Evolutionary conservation across 2,888 invertebrate genomes (phyloP), one percentile per base, ranked within the genome.

Genomic region (Celastrina argiolus): DNA sequence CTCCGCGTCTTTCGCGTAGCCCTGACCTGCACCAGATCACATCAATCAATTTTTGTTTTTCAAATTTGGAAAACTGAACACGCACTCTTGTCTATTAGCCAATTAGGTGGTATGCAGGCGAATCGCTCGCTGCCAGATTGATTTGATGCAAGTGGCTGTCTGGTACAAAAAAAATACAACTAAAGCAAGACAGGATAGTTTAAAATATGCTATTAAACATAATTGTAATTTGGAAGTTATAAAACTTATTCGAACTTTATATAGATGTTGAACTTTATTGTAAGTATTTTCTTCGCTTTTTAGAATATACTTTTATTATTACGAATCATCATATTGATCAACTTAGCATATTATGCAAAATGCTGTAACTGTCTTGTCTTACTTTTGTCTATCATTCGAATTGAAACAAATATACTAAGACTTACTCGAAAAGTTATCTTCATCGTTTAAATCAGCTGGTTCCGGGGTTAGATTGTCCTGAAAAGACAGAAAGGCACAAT

Each of bases 1-100:
- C 92, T 96, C 96, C 79, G 95, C 95, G 86, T 96, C 96, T 94
- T 96, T 96, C 94, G 94, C 93, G 92, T 84, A 82, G 87, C 81
- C 89, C 81, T 90, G 88, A 90, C 91, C 91, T 91, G 91, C 91
- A 91, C 85, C 91, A 90, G 87, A 88, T 90, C 90, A 90, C 84
- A 89, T 87, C 85, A 85, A 85, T 89, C 80, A 90, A 86, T 81
- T 80, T 61, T 61, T 59, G 31, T 59, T 61, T 61, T 80, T 67
- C 71, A 81, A 82, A 78, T 80, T 82, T 84, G 72, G 78, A 80
- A 81, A 73, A 74, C 66, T 72, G 41, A 68, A 65, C 56, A 68
- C 66, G 68, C 72, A 72, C 31, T 34, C 61, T 39, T 22, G 28
- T 56, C n/a, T 36, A 22, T 10, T 70, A 81, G 82, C 87, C 87